A percentile compares a stretch with the other conserved stretches of the same genome.
These are phyloP conservation scores for Myocastor coypus DNA, from an alignment of 2,113 vertebrate genomes.

Conservation along the genomic window DNA sequence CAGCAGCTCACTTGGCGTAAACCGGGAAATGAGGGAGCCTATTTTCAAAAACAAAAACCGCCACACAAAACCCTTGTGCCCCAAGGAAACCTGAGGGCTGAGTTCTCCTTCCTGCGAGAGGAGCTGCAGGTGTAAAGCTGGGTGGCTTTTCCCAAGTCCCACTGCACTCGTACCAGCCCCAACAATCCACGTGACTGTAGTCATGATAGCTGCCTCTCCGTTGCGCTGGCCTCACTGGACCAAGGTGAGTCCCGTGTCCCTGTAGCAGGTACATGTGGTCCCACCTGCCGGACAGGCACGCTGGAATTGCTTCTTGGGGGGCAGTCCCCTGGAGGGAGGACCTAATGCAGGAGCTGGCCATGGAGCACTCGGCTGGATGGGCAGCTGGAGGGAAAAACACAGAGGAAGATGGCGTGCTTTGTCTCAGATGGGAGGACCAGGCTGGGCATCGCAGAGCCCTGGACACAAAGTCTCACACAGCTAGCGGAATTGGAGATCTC, in stretches of 20 bases:
- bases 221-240: not conserved
- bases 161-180: not conserved
- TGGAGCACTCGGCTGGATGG: not conserved
- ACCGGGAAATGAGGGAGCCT: not conserved
- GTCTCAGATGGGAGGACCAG: constrained; percentile 64
- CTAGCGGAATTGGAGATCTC: constrained; percentile 61
- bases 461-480: not conserved
- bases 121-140: not conserved
- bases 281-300: not conserved
- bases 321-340: not conserved
- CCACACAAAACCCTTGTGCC: not conserved
- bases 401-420: not conserved
- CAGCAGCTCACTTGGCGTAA: not conserved
- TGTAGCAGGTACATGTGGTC: not conserved
- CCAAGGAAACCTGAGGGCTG: not conserved
- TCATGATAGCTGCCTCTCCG: not conserved
- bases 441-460: not conserved
- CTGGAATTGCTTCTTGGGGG: constrained; percentile 53
- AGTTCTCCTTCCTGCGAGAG: not conserved
- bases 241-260: constrained; percentile 31
- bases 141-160: not conserved
- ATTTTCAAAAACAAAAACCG: not conserved
- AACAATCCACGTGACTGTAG: constrained; percentile 15
- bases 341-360: constrained; percentile 32
- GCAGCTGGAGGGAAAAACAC: not conserved